phyloP scores from a whole-genome alignment of 1,140 invertebrate species.

The Bombus waltoni region DNA sequence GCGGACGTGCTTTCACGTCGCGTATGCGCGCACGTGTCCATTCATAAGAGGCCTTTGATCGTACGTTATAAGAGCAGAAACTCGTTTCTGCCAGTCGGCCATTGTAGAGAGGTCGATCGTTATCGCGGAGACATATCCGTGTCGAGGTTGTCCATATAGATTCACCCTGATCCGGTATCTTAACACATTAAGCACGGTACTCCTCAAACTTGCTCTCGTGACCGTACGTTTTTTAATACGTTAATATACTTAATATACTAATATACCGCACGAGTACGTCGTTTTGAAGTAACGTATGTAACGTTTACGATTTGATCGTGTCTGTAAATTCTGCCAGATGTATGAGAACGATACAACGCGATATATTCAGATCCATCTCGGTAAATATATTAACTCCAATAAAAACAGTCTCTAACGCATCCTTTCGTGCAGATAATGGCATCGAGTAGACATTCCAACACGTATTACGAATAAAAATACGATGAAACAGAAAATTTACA shows the following conservation, averaged over 20 bases:
- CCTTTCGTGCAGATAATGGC: background rate
- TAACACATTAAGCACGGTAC: slow-evolving; percentile 30
- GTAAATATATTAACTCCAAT: background rate
- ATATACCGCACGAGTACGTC: background rate
- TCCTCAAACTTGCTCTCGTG: background rate
- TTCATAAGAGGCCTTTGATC: slow-evolving; percentile 61
- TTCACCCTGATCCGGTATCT: slow-evolving; percentile 55
- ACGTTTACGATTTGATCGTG: background rate
- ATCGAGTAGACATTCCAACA: background rate
- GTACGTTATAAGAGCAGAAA: slow-evolving; percentile 60
- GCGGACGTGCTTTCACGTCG: slow-evolving; percentile 37
- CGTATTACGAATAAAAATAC: background rate
- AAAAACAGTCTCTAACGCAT: background rate
- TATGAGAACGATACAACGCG: too few species aligned
- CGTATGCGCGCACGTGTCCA: slow-evolving; percentile 51
- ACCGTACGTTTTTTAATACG: background rate
- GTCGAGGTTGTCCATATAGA: slow-evolving; percentile 59
- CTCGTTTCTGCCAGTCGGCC: slow-evolving; percentile 56
- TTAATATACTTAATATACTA: background rate
- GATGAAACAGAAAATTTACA: background rate
- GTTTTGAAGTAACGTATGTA: background rate
- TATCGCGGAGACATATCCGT: slow-evolving; percentile 62
- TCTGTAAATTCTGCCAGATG: background rate
- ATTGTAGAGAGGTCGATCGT: slow-evolving; percentile 64
- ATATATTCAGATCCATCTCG: background rate